Conservation (phyloP, 2,797 vertebrate genomes). For the Malurus splendens region DNA sequence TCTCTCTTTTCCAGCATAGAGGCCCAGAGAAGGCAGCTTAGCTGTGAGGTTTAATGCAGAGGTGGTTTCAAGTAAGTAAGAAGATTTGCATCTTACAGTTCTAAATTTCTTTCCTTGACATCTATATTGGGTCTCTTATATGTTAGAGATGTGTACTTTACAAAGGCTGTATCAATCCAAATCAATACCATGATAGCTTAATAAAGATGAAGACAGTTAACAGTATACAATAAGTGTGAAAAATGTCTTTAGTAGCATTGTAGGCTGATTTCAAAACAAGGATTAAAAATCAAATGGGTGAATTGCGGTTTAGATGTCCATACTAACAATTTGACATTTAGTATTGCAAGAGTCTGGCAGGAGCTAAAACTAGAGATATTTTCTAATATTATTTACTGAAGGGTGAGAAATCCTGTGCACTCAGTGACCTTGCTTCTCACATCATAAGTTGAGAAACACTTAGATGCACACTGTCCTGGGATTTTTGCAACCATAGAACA, state of each 20-base stretch:
- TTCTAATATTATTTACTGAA: conserved; percentile 6
- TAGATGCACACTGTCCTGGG: neutral
- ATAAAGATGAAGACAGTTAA: neutral
- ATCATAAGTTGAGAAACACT: neutral
- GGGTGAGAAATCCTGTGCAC: neutral
- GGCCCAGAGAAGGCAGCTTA: neutral
- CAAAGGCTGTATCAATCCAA: neutral
- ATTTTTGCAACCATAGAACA: conserved; percentile 7
- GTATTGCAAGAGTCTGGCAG: neutral
- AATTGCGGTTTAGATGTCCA: neutral
- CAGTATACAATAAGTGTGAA: neutral
- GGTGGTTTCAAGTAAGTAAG: neutral
- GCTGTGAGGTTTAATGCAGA: neutral
- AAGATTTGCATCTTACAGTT: neutral
- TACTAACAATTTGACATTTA: neutral
- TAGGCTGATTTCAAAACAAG: neutral
- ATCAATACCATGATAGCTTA: neutral
- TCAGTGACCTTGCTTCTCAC: neutral
- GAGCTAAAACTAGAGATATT: neutral
- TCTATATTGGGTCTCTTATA: neutral
- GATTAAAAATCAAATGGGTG: neutral
- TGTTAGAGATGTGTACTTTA: neutral
- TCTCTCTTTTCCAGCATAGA: neutral
- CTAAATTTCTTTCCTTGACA: neutral
- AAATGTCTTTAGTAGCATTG: neutral